Evolutionary conservation across 1,140 invertebrate genomes (phyloP), one percentile per base, ranked within the genome.

Genomic region (Nephotettix cincticeps): DNA sequence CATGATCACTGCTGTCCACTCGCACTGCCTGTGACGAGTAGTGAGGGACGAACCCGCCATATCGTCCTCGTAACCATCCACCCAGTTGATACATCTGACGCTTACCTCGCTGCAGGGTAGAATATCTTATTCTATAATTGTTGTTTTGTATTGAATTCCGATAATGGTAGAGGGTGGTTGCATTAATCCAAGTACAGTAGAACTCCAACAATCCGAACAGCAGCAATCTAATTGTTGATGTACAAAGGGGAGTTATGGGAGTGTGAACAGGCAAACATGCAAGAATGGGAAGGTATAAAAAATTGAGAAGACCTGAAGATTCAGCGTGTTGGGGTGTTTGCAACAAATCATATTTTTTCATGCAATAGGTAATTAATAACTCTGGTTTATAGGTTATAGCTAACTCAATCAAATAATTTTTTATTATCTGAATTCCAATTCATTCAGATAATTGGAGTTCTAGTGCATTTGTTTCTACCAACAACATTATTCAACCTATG

Each of bases 51-150:
- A 92, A 86, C 43, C 84, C 83, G 51, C 84, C 83, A 79, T 95
- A 96, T 66, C 87, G 83, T 63, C 84, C 79, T 54, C 89, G 84
- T 69, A 94, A 83, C 80, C 86, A 92, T 76, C 88, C 83, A 0
- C 94, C 94, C n/a, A 95, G 78, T 30, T 86, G 83, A 79, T 90
- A 94, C 45, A 93, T 83, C 79, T 93, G 89, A 9, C 85, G 76
- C 82, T 92, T 94, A 6, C 94, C 94, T 77, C 84, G 84, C 93
- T 96, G 77, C 14, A 73, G 83, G 78, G 73, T 74, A 71, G 69
- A 76, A 63, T n/a, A n/a, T n/a, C n/a, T n/a, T 30, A 43, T 9
- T 11, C n/a, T 9, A 11, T 9, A 43, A 43, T 43, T 43, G n/a
- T 11, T 43, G 9, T 43, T 43, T 43, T 43, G n/a, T 11, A 11